A percentile compares a stretch with the other conserved stretches of the same genome.
Evolutionary conservation across 2,797 vertebrate species (phyloP).

Genomic region (Aratinga solstitialis): DNA sequence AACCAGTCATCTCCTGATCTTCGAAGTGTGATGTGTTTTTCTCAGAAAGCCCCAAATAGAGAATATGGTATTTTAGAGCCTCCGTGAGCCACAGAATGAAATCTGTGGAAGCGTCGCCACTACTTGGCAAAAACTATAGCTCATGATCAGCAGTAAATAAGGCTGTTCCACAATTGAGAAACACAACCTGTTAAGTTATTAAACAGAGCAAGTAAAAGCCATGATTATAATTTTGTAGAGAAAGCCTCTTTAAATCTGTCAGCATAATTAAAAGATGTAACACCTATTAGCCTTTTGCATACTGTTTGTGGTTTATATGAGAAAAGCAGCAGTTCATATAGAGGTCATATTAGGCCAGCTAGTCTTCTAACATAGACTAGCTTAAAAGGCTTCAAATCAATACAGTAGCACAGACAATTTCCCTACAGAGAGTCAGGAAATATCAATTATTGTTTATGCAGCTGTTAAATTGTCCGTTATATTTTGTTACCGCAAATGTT

Average conservation of each 20-base stretch:
- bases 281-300: conserved; percentile 34
- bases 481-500: background rate
- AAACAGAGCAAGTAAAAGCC: conserved; percentile 21
- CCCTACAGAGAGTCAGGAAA: background rate
- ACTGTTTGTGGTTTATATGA: background rate
- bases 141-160: conserved; percentile 36
- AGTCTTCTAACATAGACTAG: background rate
- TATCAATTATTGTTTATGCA: background rate
- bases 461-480: background rate
- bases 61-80: background rate
- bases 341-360: background rate
- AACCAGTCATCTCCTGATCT: background rate
- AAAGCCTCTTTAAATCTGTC: conserved; percentile 31
- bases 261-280: conserved; percentile 32
- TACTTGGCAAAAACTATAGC: conserved; percentile 33
- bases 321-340: background rate
- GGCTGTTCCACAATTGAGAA: conserved; percentile 22
- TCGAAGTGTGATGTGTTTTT: background rate
- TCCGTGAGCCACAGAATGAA: background rate
- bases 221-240: conserved; percentile 7
- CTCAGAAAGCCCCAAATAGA: conserved; percentile 23
- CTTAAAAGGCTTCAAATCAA: conserved; percentile 9
- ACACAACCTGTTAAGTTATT: conserved; percentile 38
- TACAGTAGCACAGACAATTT: background rate
- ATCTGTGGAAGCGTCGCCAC: background rate